These are phyloP conservation scores for Coregonus clupeaformis DNA, from an alignment of 2,113 vertebrate species.

Conservation along the genomic window DNA sequence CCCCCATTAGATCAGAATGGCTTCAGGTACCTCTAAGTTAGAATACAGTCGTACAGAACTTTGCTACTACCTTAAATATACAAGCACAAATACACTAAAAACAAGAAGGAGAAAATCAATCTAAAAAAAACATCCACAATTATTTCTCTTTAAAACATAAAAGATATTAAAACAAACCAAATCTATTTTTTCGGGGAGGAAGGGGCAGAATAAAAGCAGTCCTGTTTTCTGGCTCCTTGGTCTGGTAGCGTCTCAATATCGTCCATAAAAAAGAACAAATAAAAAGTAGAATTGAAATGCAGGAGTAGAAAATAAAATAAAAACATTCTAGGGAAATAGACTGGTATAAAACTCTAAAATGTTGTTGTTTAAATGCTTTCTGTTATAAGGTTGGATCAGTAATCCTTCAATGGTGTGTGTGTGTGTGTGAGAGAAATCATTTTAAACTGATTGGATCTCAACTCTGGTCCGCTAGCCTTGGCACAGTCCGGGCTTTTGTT, in stretches of 20 bases:
- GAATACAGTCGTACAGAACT: constrained; percentile 84
- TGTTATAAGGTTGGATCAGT: constrained; percentile 50
- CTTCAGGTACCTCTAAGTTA: constrained; percentile 81
- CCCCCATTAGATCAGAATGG: constrained; percentile 80
- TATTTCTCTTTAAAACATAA: constrained; percentile 75
- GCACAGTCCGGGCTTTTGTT: constrained; percentile 45
- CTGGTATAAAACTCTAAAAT: constrained; percentile 81
- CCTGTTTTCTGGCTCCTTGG: constrained; percentile 86
- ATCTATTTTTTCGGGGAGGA: constrained; percentile 74
- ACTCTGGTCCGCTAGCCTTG: constrained; percentile 57
- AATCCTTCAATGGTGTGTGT: constrained; percentile 52
- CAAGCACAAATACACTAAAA: constrained; percentile 85
- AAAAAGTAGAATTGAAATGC: constrained; percentile 75
- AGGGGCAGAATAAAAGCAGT: constrained; percentile 79
- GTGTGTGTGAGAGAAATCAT: constrained; percentile 26
- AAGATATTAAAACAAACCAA: constrained; percentile 69
- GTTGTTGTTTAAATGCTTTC: constrained; percentile 66
- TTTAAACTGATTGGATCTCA: constrained; percentile 42
- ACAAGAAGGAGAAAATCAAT: constrained; percentile 51
- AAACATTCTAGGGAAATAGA: constrained; percentile 82
- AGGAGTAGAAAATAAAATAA: constrained; percentile 74
- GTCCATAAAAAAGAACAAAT: constrained; percentile 62
- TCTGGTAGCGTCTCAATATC: constrained; percentile 88
- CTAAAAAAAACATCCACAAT: constrained; percentile 76
- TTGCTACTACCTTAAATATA: constrained; percentile 87